A percentile compares a stretch with the other conserved stretches of the same genome.
These are phyloP conservation scores for Andrena cerasifolii DNA, from an alignment of 1,140 invertebrate species.

Conservation along the genomic window DNA sequence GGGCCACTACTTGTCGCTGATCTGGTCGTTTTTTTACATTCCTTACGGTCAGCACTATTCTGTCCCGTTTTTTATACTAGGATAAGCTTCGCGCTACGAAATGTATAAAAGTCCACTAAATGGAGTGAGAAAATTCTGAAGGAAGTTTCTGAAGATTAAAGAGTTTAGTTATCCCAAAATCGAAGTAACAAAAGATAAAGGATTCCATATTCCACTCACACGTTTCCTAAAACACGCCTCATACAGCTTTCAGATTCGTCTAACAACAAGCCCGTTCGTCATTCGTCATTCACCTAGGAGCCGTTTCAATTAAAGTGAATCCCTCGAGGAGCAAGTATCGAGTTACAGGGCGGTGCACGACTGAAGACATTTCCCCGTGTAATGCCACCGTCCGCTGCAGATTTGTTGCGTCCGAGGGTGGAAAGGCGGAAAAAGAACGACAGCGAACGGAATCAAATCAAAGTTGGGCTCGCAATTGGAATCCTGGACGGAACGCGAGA, in stretches of 20 bases:
- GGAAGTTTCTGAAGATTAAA: too few species aligned
- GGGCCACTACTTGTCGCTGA: conserved; percentile 54
- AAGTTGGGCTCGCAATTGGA: conserved; percentile 74
- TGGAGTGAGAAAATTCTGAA: too few species aligned
- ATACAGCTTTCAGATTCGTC: too few species aligned
- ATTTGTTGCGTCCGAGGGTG: conserved; percentile 21
- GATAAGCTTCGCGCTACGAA: too few species aligned
- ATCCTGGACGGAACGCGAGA: conserved; percentile 60
- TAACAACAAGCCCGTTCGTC: too few species aligned
- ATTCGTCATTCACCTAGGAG: conserved; percentile 20
- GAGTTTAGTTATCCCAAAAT: too few species aligned
- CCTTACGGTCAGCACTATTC: conserved; percentile 6
- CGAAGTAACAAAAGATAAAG: too few species aligned
- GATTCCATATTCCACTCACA: too few species aligned
- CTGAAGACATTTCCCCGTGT: conserved; percentile 18
- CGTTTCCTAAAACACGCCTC: too few species aligned
- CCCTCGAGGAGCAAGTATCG: conserved; percentile 39
- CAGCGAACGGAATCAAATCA: conserved; percentile 76
- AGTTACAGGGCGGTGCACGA: conserved; percentile 21
- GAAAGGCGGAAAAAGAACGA: conserved; percentile 50
- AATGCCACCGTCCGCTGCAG: conserved; percentile 2
- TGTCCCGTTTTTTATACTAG: neutral
- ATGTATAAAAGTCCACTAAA: too few species aligned
- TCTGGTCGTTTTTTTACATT: conserved; percentile 37
- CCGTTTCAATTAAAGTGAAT: conserved; percentile 4